Base-by-base conservation (phyloP, 2,113 vertebrate genomes). In the Engystomops pustulosus region DNA sequence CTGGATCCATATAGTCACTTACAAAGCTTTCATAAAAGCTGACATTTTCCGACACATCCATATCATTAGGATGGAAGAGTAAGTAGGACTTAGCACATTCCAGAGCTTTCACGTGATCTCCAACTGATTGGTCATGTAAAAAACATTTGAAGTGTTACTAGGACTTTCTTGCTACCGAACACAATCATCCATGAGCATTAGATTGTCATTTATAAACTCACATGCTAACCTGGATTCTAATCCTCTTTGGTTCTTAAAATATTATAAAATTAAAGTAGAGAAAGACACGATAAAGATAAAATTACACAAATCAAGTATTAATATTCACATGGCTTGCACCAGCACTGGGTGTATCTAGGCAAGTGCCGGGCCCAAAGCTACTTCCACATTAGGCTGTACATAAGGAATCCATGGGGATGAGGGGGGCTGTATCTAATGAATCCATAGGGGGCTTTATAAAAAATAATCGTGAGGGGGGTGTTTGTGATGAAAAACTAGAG, bases 81-180 rank as follows among this genome's bases (percentile, higher is more conserved):
- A 99, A 93, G 88, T 98, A 99, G 62, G 96, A 92, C 84, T 92
- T 93, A 71, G 95, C 93, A 72, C 95, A 97, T 87, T 93, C 92
- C 85, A 99, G 83, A 0, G 97, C 96, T 87, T 95, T 95, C 53
- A 93, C 32, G 0, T 95, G 90, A 75, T 91, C 89, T 11, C 92
- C 92, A 0, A 93, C 98, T 99, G 87, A 27, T 72, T 80, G 82
- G 86, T 36, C 47, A 44, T 36, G 69, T 0, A 36, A 65, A 32
- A 32, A 34, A 25, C 2, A 62, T 30, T 30, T n/a, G n/a, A n/a
- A 62, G 12, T 62, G 15, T 27, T 14, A 6, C 15, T 17, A 32
- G 12, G 9, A 23, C 11, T 58, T 58, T 58, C 25, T 58, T 58
- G 9, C n/a, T 2, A 58, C 55, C 10, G 55, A 2, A 58, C 55